Evolutionary conservation across 2,113 vertebrate species (phyloP), one percentile per base, ranked within the genome.

Genomic region (Leptocoma aspasia): DNA sequence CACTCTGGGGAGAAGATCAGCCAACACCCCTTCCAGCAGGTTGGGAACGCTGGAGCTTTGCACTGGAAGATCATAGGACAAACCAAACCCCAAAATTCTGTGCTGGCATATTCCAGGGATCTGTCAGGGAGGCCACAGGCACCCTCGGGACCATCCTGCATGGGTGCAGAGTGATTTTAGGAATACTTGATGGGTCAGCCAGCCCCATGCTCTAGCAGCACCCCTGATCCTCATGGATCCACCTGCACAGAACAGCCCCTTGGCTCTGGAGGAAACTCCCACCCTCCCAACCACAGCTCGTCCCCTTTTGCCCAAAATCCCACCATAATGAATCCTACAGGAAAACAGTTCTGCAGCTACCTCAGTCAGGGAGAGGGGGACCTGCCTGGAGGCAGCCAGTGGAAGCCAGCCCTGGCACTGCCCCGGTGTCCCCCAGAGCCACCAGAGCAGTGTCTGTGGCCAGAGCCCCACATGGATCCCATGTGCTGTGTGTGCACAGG

Each of bases 371-470:
- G 4, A 54, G 60, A 53, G 39, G 1, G 39, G 63, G 52, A 41
- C 28, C 50, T 50, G 60, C 49, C 69, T 4, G 0, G 39, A 28
- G 47, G 56, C 72, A 33, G 49, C 24, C 8, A 5, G 24, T 4
- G 30, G 13, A 10, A 44, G 39, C 16, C 72, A 20, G 66, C 53
- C 27, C 39, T 6, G 54, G 42, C 1, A 1, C 1, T n/a, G 53
- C 16, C 24, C 47, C 0, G 0, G 28, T 11, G 3, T 47, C 53
- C 53, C 59, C 70, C 1, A 1, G 70, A 42, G n/a, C 16, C 68
- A 1, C 52, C 2, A 0, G 17, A 33, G 33, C 53, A 1, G 8
- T 4, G 26, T 30, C 75, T 1, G 0, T 14, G 9, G 64, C 42
- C 81, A 8, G 52, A 68, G 70, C 44, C 54, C 47, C 6, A 4